phyloP scores from a whole-genome alignment of 1,140 invertebrate species.

The Mercenaria mercenaria region DNA sequence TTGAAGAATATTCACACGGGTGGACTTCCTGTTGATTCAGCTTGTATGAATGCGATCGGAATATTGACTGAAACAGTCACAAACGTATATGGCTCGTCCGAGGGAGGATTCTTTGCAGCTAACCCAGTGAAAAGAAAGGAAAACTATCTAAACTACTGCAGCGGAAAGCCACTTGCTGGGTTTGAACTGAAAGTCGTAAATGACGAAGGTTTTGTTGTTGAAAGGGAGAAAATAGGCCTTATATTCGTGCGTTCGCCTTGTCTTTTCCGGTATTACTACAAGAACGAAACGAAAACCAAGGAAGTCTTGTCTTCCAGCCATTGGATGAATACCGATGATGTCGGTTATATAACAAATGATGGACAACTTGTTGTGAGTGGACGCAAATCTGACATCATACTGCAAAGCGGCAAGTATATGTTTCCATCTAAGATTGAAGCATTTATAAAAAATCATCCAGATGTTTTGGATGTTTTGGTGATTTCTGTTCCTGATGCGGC shows the following conservation, averaged over 20 bases:
- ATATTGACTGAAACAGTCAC: not conserved
- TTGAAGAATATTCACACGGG: conserved; percentile 25
- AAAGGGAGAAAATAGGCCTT: not conserved
- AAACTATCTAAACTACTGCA: not conserved
- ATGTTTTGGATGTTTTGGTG: conserved; percentile 5
- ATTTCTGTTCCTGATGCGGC: not conserved
- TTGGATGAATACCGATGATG: conserved; percentile 35
- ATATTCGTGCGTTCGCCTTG: not conserved
- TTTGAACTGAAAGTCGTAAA: not conserved
- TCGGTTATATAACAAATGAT: not conserved
- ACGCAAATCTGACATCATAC: not conserved
- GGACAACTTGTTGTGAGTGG: not conserved
- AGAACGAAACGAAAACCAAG: conserved; percentile 5
- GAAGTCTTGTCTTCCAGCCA: not conserved
- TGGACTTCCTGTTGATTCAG: not conserved
- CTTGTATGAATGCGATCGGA: not conserved
- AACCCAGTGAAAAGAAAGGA: not conserved
- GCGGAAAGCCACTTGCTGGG: not conserved
- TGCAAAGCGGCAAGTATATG: not conserved
- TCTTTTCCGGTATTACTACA: not conserved
- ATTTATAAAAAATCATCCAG: conserved; percentile 19
- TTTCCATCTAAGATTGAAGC: not conserved
- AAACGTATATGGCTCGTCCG: not conserved
- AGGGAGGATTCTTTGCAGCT: not conserved
- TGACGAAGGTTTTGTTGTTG: not conserved